phyloP scores from a whole-genome alignment of 2,888 invertebrate genomes.

The Dendrolimus pini region DNA sequence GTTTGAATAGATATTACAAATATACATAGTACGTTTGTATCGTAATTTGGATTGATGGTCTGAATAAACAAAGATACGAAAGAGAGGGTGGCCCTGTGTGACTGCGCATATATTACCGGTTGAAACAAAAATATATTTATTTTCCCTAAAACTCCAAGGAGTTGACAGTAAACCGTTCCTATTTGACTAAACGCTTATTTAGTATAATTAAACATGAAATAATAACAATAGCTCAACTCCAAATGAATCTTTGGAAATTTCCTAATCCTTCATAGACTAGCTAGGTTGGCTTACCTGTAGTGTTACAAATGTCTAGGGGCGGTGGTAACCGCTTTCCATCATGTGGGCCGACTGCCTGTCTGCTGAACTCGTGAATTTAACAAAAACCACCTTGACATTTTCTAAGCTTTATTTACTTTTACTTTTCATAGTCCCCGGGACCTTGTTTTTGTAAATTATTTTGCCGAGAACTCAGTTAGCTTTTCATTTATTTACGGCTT shows the following conservation, averaged over 20 bases:
- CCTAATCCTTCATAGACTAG: no score
- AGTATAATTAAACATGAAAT: no score
- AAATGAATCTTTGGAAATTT: no score
- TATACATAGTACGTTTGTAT: not conserved
- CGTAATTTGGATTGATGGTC: not conserved
- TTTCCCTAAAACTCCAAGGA: not conserved
- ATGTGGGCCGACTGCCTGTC: no score
- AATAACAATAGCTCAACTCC: no score
- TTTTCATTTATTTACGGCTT: slow-evolving; percentile 7
- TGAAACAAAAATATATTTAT: not conserved
- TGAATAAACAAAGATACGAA: slow-evolving; percentile 5
- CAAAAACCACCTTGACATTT: no score
- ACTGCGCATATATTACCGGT: slow-evolving; percentile 7
- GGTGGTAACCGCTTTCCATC: no score
- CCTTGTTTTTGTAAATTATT: slow-evolving; percentile 3
- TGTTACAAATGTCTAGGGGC: no score
- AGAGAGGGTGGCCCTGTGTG: slow-evolving; percentile 6
- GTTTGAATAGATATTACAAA: not conserved
- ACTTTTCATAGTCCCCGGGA: not conserved
- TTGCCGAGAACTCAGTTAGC: not conserved
- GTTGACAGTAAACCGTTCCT: not conserved
- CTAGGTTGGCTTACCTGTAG: no score
- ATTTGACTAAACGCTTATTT: no score
- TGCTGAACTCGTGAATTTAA: no score
- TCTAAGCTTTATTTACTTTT: slow-evolving; percentile 1